These are phyloP conservation scores for Fregetta grallaria DNA, from an alignment of 2,113 vertebrate species.

Conservation along the genomic window DNA sequence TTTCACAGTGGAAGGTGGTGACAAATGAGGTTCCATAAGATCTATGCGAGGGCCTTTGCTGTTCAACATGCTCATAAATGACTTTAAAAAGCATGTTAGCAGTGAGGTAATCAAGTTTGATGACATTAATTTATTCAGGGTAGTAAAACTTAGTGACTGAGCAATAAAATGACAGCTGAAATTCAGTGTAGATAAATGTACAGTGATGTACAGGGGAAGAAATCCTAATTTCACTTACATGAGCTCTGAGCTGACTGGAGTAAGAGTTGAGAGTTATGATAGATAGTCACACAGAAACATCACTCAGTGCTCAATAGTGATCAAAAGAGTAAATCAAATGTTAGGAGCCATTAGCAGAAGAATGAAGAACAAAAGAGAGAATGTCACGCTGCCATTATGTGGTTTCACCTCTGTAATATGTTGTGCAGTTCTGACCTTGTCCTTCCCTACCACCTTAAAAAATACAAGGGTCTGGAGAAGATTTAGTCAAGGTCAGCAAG, in stretches of 20 bases:
- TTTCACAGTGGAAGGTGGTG: not conserved
- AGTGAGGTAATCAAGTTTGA: conserved; percentile 10
- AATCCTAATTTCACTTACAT: conserved; percentile 1
- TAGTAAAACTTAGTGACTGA: conserved; percentile 37
- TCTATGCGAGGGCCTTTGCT: not conserved
- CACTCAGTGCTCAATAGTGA: not conserved
- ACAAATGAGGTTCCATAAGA: not conserved
- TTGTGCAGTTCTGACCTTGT: not conserved
- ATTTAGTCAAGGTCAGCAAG: not conserved
- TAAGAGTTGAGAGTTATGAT: not conserved
- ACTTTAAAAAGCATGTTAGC: not conserved
- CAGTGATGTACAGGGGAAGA: not conserved
- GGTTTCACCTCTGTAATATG: not conserved
- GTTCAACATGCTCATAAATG: not conserved
- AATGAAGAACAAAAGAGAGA: not conserved
- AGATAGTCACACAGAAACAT: not conserved
- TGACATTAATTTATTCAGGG: conserved; percentile 22
- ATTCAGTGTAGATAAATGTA: conserved; percentile 13
- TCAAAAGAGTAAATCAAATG: conserved; percentile 3
- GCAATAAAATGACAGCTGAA: conserved; percentile 36
- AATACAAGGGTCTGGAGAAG: not conserved
- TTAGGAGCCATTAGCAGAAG: not conserved
- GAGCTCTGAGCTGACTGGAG: not conserved
- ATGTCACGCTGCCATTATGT: not conserved
- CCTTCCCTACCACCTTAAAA: not conserved